A percentile compares a stretch with the other conserved stretches of the same genome.
These are phyloP conservation scores for Melipona quadrifasciata DNA, from an alignment of 1,140 invertebrate species.

Conservation along the genomic window DNA sequence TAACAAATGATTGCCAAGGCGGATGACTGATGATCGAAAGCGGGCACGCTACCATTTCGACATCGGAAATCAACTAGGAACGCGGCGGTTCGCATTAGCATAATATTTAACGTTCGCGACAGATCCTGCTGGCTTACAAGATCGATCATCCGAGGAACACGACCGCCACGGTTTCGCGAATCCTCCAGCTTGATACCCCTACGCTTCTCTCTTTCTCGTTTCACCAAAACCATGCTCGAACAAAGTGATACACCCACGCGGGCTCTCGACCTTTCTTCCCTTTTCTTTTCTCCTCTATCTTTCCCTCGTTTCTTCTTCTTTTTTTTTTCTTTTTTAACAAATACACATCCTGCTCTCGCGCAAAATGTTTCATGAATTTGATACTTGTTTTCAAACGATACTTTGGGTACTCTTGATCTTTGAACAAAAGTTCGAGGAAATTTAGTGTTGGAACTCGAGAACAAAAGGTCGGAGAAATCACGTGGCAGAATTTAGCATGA, in stretches of 20 bases:
- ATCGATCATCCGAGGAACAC: constrained; percentile 48
- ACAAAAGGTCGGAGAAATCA: too few species aligned
- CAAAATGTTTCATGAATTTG: too few species aligned
- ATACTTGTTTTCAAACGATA: too few species aligned
- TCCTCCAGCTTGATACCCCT: neutral
- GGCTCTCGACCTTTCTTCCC: constrained; percentile 17
- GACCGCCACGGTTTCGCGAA: constrained; percentile 31
- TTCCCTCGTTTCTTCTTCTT: neutral
- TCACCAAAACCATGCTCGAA: constrained; percentile 32
- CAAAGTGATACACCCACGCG: constrained; percentile 47
- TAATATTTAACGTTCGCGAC: constrained; percentile 58
- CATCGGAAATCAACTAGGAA: constrained; percentile 30
- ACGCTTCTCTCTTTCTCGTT: neutral
- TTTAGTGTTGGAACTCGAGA: too few species aligned
- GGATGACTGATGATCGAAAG: constrained; percentile 43
- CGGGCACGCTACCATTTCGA: constrained; percentile 24
- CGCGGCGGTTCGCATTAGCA: constrained; percentile 41
- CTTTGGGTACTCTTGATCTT: too few species aligned
- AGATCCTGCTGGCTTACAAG: constrained; percentile 47
- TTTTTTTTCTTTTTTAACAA: neutral
- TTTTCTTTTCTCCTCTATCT: neutral
- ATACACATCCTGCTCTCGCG: neutral
- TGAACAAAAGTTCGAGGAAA: too few species aligned
- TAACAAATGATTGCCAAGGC: neutral
- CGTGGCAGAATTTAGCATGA: too few species aligned